These are phyloP conservation scores for Chinchilla lanigera DNA, from an alignment of 2,113 vertebrate species.

Conservation along the genomic window DNA sequence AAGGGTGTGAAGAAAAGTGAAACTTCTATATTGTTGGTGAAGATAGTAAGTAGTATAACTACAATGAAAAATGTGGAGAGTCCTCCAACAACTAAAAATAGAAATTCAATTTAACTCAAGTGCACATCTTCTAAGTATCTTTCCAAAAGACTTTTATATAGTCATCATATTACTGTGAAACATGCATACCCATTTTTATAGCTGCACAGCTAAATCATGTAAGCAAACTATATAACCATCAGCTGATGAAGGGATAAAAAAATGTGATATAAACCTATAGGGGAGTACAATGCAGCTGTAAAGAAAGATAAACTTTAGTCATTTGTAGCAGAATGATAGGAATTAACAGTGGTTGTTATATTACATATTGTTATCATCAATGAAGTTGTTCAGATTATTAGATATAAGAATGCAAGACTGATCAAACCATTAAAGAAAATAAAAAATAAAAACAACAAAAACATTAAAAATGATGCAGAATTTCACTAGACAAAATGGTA, in stretches of 20 bases:
- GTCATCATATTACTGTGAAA: background rate
- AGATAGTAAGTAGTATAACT: background rate
- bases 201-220: background rate
- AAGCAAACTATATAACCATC: background rate
- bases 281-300: background rate
- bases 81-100: background rate
- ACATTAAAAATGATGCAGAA: no score
- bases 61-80: background rate
- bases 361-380: no score
- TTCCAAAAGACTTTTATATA: background rate
- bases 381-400: no score
- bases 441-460: no score
- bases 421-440: no score
- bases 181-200: background rate
- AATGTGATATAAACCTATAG: background rate
- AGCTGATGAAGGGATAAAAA: background rate
- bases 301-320: background rate
- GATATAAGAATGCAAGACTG: no score
- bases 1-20: background rate
- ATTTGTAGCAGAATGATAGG: background rate
- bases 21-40: background rate
- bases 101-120: background rate
- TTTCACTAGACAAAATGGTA: no score
- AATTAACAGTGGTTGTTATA: no score
- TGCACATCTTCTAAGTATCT: background rate